These are phyloP conservation scores for Agrotis ipsilon DNA, from an alignment of 2,888 invertebrate genomes.

Conservation along the genomic window DNA sequence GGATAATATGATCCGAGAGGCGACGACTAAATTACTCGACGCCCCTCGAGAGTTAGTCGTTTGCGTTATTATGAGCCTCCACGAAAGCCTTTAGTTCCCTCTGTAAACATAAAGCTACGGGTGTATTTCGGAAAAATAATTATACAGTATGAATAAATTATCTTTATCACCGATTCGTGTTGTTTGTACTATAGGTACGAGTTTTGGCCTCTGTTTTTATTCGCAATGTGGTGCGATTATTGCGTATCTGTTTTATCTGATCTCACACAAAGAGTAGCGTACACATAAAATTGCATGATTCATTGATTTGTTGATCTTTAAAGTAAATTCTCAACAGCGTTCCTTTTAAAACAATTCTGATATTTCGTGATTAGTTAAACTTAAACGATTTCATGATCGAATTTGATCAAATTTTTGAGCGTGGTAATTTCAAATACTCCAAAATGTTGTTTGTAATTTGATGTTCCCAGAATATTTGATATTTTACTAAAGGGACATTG, in stretches of 20 bases:
- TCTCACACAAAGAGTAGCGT: constrained; percentile 5
- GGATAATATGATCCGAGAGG: constrained; percentile 82
- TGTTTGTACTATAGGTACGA: constrained; percentile 62
- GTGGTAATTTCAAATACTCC: constrained; percentile 12
- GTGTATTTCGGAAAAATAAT: constrained; percentile 72
- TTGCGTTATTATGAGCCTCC: constrained; percentile 72
- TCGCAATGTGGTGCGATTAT: constrained; percentile 58
- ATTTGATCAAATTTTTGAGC: constrained; percentile 11
- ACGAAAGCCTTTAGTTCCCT: constrained; percentile 68
- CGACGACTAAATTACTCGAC: constrained; percentile 76
- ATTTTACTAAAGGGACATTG: background rate
- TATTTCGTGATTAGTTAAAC: background rate
- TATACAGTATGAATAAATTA: constrained; percentile 71
- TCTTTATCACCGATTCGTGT: constrained; percentile 65
- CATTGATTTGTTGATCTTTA: constrained; percentile 32
- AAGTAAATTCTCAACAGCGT: too few species aligned
- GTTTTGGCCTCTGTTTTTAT: constrained; percentile 68
- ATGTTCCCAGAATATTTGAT: constrained; percentile 11
- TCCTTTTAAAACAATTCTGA: background rate
- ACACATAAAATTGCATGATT: background rate
- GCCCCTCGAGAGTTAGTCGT: constrained; percentile 71
- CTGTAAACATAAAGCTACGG: constrained; percentile 66
- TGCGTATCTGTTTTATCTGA: constrained; percentile 63
- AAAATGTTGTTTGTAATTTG: constrained; percentile 14
- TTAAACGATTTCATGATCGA: constrained; percentile 17